Evolutionary conservation across 2,888 invertebrate genomes (phyloP).

Genomic region (Erynnis tages): DNA sequence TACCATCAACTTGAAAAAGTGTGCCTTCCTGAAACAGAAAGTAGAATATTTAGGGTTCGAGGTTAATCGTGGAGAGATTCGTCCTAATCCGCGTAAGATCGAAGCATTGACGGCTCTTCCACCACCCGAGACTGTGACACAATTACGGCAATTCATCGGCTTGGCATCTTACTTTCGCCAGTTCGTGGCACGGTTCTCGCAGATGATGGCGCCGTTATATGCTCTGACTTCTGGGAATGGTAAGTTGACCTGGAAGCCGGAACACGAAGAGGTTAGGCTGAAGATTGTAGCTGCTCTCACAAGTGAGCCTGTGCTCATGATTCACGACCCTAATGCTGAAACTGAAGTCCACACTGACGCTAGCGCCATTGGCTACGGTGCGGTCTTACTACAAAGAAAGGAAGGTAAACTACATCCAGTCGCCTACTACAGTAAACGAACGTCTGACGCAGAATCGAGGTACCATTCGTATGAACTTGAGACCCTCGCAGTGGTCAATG

Average conservation of each 20-base stretch:
- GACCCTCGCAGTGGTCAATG: conserved; percentile 23
- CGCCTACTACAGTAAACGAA: conserved; percentile 22
- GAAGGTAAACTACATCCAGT: neutral
- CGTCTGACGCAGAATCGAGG: conserved; percentile 9
- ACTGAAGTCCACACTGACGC: conserved; percentile 37
- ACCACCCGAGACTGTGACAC: neutral
- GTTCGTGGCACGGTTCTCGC: neutral
- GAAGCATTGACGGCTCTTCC: neutral
- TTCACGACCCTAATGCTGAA: conserved; percentile 33
- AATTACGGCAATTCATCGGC: neutral
- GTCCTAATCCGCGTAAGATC: neutral
- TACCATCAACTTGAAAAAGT: neutral
- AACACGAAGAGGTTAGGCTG: conserved; percentile 19
- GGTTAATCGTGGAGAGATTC: neutral
- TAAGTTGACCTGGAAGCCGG: neutral
- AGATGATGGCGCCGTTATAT: neutral
- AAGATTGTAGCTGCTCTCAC: conserved; percentile 30
- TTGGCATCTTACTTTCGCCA: neutral
- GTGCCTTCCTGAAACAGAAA: neutral
- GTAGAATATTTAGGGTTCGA: neutral
- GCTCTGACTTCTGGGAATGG: neutral
- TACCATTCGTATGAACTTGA: conserved; percentile 29
- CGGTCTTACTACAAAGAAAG: conserved; percentile 27
- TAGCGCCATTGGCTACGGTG: conserved; percentile 36
- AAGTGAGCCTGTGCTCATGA: conserved; percentile 33